Conservation (phyloP, 2,888 invertebrate genomes). For the Leptogaster cylindrica region DNA sequence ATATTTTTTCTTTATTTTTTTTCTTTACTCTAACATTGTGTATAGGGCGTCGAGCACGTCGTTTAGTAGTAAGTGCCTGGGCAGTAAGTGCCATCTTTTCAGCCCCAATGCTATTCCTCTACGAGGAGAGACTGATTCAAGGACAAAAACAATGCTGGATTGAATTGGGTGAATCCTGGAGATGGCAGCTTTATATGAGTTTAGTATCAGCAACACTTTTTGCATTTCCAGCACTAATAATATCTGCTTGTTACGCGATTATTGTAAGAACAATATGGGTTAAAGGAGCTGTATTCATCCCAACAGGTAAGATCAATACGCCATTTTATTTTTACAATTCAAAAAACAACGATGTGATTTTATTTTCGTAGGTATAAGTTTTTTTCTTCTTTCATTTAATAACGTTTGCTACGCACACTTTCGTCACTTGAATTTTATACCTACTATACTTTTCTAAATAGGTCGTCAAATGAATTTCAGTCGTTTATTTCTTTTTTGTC, state of each 20-base stretch:
- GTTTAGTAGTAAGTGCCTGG: conserved; percentile 83
- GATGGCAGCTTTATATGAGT: conserved; percentile 91
- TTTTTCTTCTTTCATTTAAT: no score
- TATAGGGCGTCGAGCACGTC: conserved; percentile 82
- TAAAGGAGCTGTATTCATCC: conserved; percentile 64
- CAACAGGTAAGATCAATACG: conserved; percentile 54
- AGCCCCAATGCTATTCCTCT: conserved; percentile 79
- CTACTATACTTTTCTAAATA: no score
- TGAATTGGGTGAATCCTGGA: conserved; percentile 73
- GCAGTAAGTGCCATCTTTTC: conserved; percentile 81
- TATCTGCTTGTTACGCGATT: conserved; percentile 87
- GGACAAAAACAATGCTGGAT: conserved; percentile 88
- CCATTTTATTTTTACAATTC: neutral
- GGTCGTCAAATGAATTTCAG: no score
- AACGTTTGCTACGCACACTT: no score
- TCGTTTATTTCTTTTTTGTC: no score
- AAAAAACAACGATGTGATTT: no score
- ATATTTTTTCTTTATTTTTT: no score
- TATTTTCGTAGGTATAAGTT: no score
- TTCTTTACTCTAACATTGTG: neutral
- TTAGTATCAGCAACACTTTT: conserved; percentile 82
- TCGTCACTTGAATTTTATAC: no score
- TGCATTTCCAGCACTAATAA: conserved; percentile 84
- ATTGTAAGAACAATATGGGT: conserved; percentile 94
- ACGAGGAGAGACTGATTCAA: conserved; percentile 80